Evolutionary conservation across 2,888 invertebrate species (phyloP), one percentile per base, ranked within the genome.

Genomic region (Heteropelma amictum): DNA sequence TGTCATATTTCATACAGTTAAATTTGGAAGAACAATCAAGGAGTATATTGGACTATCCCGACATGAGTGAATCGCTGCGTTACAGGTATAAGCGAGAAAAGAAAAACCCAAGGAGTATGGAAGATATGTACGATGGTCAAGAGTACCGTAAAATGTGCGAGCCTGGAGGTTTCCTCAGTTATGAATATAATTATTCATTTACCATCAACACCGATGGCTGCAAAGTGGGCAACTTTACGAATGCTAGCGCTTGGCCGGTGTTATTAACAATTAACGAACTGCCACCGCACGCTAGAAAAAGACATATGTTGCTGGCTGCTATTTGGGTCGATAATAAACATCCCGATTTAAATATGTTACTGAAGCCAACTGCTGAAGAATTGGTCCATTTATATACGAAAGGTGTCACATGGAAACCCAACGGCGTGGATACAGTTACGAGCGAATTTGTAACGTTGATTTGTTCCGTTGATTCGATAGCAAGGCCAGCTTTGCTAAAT

Each of bases 71-170:
- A 42, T 38, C 47, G 2, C 28, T 68, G 21, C 54, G 17, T 38
- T 68, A 68, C 47, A 56, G 68, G 12, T 47, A 30, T 12, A 47
- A 17, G 30, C 68, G 58, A 7, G 19, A 33, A 30, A 67, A 58
- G 42, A 56, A 21, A 33, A 58, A 69, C 63, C 40, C 14, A n/a
- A 17, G 23, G 8, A 26, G 58, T 5, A 56, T 73, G 4, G 67
- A 77, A 38, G 73, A 73, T 58, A 67, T 77, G 5, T 77, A 70
- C 23, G 73, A 72, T 40, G 72, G 72, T 10, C 26, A 38, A 7
- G 54, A 53, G 4, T 76, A 76, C 35, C 28, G 17, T n/a, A 40
- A 53, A 47, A 5, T 56, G 6, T 35, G 63, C 49, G 26, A 61
- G 17, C 35, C 49, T 12, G 68, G 58, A 7, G 28, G 54, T 23